Evolutionary conservation across 2,113 vertebrate species (phyloP).

Genomic region (Sphyrna mokarran): DNA sequence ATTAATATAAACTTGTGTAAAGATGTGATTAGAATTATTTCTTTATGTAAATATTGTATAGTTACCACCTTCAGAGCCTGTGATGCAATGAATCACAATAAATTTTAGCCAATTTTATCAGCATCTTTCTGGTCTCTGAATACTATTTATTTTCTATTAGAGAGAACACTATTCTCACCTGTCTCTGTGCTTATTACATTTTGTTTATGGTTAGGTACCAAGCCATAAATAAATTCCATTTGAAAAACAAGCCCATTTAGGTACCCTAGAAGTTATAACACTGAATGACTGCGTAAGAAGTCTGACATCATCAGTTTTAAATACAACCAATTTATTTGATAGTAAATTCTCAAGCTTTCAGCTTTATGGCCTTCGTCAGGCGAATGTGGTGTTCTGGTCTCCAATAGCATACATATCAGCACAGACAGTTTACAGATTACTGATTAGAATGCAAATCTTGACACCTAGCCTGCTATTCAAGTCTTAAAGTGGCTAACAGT

Average conservation of each 20-base stretch:
- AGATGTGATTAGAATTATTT: neutral
- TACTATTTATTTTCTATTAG: neutral
- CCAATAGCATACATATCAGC: too few species aligned
- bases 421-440: too few species aligned
- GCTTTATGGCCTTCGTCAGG: too few species aligned
- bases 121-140: neutral
- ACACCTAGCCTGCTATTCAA: too few species aligned
- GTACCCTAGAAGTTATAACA: neutral
- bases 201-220: neutral
- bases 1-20: neutral
- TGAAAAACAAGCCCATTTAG: neutral
- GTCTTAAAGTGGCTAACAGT: too few species aligned
- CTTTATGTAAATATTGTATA: slow-evolving; percentile 19
- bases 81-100: neutral
- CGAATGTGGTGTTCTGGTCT: too few species aligned
- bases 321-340: too few species aligned
- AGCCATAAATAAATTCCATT: neutral
- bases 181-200: neutral
- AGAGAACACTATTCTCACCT: neutral
- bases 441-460: too few species aligned
- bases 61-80: neutral
- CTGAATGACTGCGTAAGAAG: too few species aligned
- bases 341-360: too few species aligned
- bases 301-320: too few species aligned
- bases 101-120: neutral